These are phyloP conservation scores for Caenorhabditis sp. DNA, from an alignment of 2,888 invertebrate species.

Conservation along the genomic window DNA sequence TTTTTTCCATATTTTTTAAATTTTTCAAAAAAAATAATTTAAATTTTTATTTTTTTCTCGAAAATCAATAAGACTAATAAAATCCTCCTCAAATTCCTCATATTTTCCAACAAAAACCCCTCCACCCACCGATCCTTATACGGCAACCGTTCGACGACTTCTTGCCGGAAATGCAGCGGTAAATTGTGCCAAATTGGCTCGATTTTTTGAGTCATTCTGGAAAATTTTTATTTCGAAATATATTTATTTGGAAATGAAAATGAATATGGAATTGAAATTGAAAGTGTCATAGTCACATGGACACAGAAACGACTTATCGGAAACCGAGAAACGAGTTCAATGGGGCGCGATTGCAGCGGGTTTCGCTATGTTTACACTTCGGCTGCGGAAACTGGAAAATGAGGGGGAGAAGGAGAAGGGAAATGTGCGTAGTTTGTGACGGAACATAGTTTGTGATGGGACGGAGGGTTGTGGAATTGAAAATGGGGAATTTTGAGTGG, in stretches of 20 bases:
- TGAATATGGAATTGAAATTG: too few relatives aligned
- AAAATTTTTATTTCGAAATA: background rate
- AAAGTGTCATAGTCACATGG: too few relatives aligned
- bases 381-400: too few relatives aligned
- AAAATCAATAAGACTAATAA: background rate
- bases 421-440: background rate
- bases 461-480: too few relatives aligned
- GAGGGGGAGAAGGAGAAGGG: background rate
- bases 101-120: slow-evolving; percentile 3
- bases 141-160: slow-evolving; percentile 16
- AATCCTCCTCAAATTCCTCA: background rate
- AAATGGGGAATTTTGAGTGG: too few relatives aligned
- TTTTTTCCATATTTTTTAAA: too few relatives aligned
- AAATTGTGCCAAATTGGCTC: slow-evolving; percentile 32
- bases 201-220: background rate
- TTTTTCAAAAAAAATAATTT: too few relatives aligned
- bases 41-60: too few relatives aligned
- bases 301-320: too few relatives aligned
- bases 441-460: background rate
- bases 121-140: slow-evolving; percentile 26
- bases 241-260: too few relatives aligned
- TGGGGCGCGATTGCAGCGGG: too few relatives aligned
- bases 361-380: background rate
- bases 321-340: too few relatives aligned
- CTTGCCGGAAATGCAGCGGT: slow-evolving; percentile 17